Evolutionary conservation across 1,140 invertebrate species (phyloP).

Genomic region (Tetramorium simillimum): DNA sequence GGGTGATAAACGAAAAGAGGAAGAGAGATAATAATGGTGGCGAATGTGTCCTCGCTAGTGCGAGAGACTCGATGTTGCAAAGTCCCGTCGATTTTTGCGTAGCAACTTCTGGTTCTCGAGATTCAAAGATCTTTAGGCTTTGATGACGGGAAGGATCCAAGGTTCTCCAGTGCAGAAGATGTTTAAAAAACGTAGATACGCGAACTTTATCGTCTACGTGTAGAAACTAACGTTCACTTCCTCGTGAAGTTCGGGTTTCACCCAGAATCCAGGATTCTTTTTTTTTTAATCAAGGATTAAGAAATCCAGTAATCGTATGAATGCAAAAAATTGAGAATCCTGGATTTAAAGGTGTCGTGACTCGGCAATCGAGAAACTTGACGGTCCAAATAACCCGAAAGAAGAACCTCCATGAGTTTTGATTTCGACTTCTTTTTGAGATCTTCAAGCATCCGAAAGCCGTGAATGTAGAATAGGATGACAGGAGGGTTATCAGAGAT

Average conservation of each 20-base stretch:
- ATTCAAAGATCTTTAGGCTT: constrained; percentile 1
- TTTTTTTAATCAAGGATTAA: constrained; percentile 1
- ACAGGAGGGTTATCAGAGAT: not conserved
- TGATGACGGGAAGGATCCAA: not conserved
- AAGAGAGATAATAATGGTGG: constrained; percentile 26
- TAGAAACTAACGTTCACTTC: not conserved
- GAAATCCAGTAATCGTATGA: not conserved
- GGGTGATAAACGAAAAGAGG: constrained; percentile 25
- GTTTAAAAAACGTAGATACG: not conserved
- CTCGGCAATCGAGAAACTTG: not conserved
- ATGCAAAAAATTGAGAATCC: constrained; percentile 6
- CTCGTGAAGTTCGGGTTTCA: constrained; percentile 12
- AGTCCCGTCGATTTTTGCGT: constrained; percentile 50
- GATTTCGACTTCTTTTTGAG: not conserved
- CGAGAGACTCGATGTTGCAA: constrained; percentile 30
- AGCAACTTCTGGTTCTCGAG: not conserved
- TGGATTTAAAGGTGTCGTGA: not conserved
- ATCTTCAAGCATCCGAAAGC: not conserved
- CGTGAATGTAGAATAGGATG: not conserved
- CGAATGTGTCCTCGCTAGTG: constrained; percentile 5
- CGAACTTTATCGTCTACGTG: not conserved
- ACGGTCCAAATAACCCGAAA: not conserved
- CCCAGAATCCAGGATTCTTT: constrained; percentile 5
- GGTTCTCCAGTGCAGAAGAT: not conserved
- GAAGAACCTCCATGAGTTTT: not conserved